Evolutionary conservation across 2,888 invertebrate genomes (phyloP).

Genomic region (Drosophila rellima): DNA sequence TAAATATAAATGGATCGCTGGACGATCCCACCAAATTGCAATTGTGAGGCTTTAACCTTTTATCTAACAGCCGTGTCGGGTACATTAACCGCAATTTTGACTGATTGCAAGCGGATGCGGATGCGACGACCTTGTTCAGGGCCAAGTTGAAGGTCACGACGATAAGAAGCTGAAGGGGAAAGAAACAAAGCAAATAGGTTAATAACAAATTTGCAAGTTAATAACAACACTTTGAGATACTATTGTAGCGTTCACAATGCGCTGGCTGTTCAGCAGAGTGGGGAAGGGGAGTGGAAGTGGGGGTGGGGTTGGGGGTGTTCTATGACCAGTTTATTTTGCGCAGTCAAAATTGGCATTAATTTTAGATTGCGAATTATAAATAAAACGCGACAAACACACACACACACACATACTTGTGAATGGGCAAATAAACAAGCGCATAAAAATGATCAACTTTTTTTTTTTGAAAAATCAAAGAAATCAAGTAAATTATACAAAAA

Average conservation of each 20-base stretch:
- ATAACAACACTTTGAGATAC: not conserved
- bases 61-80: slow-evolving; percentile 1
- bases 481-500: slow-evolving; percentile 42
- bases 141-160: slow-evolving; percentile 44
- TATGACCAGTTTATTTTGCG: slow-evolving; percentile 40
- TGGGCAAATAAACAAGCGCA: slow-evolving; percentile 26
- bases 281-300: not conserved
- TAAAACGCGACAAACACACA: slow-evolving; percentile 36
- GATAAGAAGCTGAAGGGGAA: not conserved
- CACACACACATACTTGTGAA: not conserved
- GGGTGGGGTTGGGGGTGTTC: no score
- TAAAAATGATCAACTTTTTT: slow-evolving; percentile 38
- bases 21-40: not conserved
- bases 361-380: slow-evolving; percentile 61
- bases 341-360: slow-evolving; percentile 54
- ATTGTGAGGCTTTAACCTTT: not conserved
- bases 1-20: not conserved
- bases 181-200: not conserved
- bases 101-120: slow-evolving; percentile 6
- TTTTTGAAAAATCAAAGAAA: slow-evolving; percentile 42
- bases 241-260: not conserved
- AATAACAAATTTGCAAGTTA: slow-evolving; percentile 8
- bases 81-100: slow-evolving; percentile 9
- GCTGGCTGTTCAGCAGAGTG: no score
- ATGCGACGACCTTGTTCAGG: slow-evolving; percentile 14